Base-by-base conservation (phyloP, 2,888 invertebrate species). In the Patella depressa region DNA sequence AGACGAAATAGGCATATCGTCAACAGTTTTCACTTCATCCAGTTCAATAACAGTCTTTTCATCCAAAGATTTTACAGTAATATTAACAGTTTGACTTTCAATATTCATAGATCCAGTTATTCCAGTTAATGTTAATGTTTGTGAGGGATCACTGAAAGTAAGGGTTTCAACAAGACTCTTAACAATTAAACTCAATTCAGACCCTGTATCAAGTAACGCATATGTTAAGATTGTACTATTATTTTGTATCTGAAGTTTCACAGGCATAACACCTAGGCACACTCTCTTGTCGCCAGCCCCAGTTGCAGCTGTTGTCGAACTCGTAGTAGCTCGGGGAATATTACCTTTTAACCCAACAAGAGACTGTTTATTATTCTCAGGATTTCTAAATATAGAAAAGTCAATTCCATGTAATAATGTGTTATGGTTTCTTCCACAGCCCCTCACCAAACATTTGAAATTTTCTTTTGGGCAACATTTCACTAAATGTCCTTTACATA, bases 51-150 rank as follows among this genome's bases (percentile, higher is more conserved):
- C 59, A n/a, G 59, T 59, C 59, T 59, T 17, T 59, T 59, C 59
- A 59, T 59, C 59, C 19, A 59, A 59, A 5, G 59, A 59, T 19
- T 59, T 59, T 9, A 59, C 59, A n/a, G 59, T 59, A 59, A 59
- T 19, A 3, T 34, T 34, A 34, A 34, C 34, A 34, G 0, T 59
- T 59, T 15, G 3, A 59, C 59, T 59, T 59, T 15, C 11, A 59
- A 59, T 15, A n/a, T 59, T 19, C n/a, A 19, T n/a, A 59, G 59
- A 59, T n/a, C 59, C 59, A n/a, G 59, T 59, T n/a, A 59, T 59
- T 7, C 59, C 59, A 59, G 59, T 59, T 59, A 59, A 59, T 59
- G 59, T 59, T 59, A 59, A 59, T 59, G 17, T 59, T n/a, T 59
- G n/a, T 5, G 19, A 9, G 11, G 17, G n/a, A 59, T 19, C 19